These are phyloP conservation scores for Drosophila demipolita DNA, from an alignment of 2,888 invertebrate genomes.

Conservation along the genomic window DNA sequence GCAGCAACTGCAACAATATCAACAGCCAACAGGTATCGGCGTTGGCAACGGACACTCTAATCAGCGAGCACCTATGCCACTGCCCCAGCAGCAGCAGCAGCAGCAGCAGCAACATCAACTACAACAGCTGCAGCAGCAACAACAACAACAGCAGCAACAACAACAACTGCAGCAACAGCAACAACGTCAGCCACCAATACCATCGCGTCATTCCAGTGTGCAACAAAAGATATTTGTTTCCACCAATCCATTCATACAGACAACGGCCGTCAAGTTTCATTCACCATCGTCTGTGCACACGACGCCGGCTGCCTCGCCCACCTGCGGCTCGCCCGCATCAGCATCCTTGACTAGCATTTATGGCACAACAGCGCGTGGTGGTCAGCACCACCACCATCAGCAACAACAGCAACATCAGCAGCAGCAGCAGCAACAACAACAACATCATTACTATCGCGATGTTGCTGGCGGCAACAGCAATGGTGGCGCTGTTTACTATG, in stretches of 20 bases:
- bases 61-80: slow-evolving; percentile 81
- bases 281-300: slow-evolving; percentile 71
- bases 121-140: slow-evolving; percentile 43
- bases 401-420: slow-evolving; percentile 52
- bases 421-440: slow-evolving; percentile 43
- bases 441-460: slow-evolving; percentile 68
- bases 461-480: slow-evolving; percentile 63
- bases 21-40: slow-evolving; percentile 62
- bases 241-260: slow-evolving; percentile 85
- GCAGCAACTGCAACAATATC: slow-evolving; percentile 71
- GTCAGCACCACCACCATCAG: slow-evolving; percentile 47
- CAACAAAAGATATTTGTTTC: slow-evolving; percentile 85
- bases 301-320: slow-evolving; percentile 76
- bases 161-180: slow-evolving; percentile 61
- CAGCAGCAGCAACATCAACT: slow-evolving; percentile 43
- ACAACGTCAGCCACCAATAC: slow-evolving; percentile 82
- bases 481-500: slow-evolving; percentile 70
- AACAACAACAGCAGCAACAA: slow-evolving; percentile 54
- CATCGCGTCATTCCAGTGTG: slow-evolving; percentile 84
- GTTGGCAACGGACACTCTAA: slow-evolving; percentile 61
- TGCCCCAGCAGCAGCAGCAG: slow-evolving; percentile 71
- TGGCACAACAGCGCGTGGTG: slow-evolving; percentile 74
- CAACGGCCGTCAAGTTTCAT: slow-evolving; percentile 83
- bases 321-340: slow-evolving; percentile 78
- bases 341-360: slow-evolving; percentile 70